These are phyloP conservation scores for Molorchus minor DNA, from an alignment of 2,888 invertebrate genomes.

Conservation along the genomic window DNA sequence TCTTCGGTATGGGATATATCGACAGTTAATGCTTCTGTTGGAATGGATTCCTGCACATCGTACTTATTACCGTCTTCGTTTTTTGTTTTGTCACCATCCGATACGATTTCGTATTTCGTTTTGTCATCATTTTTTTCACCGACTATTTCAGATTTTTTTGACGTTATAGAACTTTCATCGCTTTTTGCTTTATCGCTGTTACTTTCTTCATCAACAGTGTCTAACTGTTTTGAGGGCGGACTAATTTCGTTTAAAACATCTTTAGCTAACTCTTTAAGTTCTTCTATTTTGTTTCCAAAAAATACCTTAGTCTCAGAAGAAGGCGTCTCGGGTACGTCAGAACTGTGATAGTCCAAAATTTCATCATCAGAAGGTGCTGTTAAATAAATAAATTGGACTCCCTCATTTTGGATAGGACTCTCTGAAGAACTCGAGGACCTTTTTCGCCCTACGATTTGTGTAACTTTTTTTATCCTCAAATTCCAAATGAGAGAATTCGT, in stretches of 20 bases:
- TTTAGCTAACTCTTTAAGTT: constrained; percentile 57
- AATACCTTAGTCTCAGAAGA: constrained; percentile 48
- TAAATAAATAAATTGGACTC: constrained; percentile 59
- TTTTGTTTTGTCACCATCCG: background rate
- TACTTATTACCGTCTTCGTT: too few relatives aligned
- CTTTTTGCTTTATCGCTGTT: constrained; percentile 32
- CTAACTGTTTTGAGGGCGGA: constrained; percentile 44
- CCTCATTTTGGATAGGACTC: constrained; percentile 35
- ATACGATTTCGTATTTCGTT: too few relatives aligned
- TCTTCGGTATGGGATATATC: background rate
- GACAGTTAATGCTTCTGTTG: background rate
- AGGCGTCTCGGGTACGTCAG: constrained; percentile 57
- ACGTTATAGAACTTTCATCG: too few relatives aligned
- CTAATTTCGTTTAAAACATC: constrained; percentile 54
- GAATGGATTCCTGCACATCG: too few relatives aligned
- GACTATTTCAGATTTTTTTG: too few relatives aligned
- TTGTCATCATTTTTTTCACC: too few relatives aligned
- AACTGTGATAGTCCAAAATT: constrained; percentile 52
- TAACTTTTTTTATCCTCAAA: constrained; percentile 39
- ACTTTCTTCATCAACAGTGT: constrained; percentile 47
- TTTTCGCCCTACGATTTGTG: background rate
- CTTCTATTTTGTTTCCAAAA: constrained; percentile 49
- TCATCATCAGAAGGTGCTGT: constrained; percentile 62
- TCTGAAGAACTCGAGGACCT: constrained; percentile 38
- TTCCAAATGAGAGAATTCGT: constrained; percentile 59